phyloP scores from a whole-genome alignment of 2,888 invertebrate species.

The Caenorhabditis becei region DNA sequence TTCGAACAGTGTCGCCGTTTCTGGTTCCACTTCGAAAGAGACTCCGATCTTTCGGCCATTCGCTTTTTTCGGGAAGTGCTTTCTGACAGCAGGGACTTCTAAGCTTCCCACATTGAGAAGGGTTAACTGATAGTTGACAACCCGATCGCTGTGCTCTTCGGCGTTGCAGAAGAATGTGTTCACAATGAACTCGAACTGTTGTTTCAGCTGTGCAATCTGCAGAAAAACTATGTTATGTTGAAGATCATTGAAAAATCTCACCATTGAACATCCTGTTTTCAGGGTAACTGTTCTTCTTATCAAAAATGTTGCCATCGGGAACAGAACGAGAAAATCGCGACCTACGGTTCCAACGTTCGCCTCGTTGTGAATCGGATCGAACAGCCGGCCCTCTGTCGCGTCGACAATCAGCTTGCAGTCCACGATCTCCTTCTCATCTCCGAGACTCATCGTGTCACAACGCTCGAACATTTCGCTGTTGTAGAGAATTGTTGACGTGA shows the following conservation, averaged over 20 bases:
- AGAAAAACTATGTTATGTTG: background rate
- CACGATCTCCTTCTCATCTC: constrained; percentile 21
- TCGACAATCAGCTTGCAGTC: constrained; percentile 29
- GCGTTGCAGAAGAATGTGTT: constrained; percentile 37
- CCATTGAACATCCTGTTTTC: constrained; percentile 20
- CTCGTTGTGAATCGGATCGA: constrained; percentile 36
- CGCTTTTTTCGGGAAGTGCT: constrained; percentile 14
- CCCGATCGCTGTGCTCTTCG: constrained; percentile 6
- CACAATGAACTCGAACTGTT: constrained; percentile 30
- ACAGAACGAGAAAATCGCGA: constrained; percentile 24
- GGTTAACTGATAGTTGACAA: constrained; percentile 15
- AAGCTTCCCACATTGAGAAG: constrained; percentile 16
- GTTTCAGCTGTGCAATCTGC: constrained; percentile 35
- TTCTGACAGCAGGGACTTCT: constrained; percentile 18
- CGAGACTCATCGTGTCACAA: constrained; percentile 26
- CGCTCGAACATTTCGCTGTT: constrained; percentile 25
- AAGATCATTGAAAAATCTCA: background rate
- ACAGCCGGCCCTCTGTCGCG: constrained; percentile 21
- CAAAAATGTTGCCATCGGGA: constrained; percentile 29
- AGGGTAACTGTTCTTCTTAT: constrained; percentile 8
- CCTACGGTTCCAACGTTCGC: constrained; percentile 31
- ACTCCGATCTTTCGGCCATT: constrained; percentile 20
- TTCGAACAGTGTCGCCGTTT: background rate
- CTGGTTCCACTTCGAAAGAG: constrained; percentile 15
- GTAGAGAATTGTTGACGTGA: constrained; percentile 34